These are phyloP conservation scores for Drosophila rubida DNA, from an alignment of 2,888 invertebrate genomes.

Conservation along the genomic window DNA sequence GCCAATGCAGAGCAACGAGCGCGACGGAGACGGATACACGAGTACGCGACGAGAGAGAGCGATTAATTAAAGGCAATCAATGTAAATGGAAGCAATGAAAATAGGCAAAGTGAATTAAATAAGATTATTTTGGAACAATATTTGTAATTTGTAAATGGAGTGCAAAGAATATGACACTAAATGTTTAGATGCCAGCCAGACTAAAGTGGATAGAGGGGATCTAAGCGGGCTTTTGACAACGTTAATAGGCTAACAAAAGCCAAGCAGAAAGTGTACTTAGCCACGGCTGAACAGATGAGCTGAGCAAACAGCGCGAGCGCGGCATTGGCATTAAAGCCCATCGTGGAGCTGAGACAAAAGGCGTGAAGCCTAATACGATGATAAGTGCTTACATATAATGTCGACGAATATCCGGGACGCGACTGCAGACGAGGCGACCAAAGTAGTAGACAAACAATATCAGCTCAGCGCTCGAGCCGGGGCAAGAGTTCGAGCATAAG, in stretches of 20 bases:
- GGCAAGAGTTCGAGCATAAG: slow-evolving; percentile 16
- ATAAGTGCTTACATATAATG: slow-evolving; percentile 74
- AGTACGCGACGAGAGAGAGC: no score
- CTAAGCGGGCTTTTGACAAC: slow-evolving; percentile 18
- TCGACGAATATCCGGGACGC: slow-evolving; percentile 57
- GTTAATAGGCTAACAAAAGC: slow-evolving; percentile 27
- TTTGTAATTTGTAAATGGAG: no score
- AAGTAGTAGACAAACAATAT: slow-evolving; percentile 75
- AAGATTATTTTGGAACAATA: no score
- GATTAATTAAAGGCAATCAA: no score
- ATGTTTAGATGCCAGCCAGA: no score
- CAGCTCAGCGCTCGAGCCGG: slow-evolving; percentile 36
- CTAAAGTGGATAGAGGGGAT: not conserved
- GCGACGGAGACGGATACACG: no score
- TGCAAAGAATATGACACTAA: no score
- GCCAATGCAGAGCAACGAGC: not conserved
- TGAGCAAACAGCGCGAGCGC: slow-evolving; percentile 37
- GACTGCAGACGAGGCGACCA: slow-evolving; percentile 28
- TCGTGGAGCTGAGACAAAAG: slow-evolving; percentile 61
- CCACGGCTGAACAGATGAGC: slow-evolving; percentile 32
- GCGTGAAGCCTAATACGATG: slow-evolving; percentile 71
- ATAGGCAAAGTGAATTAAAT: not conserved
- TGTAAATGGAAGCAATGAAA: no score
- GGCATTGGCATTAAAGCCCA: slow-evolving; percentile 20
- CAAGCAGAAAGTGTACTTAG: slow-evolving; percentile 30